Base-by-base conservation (phyloP, 1,140 invertebrate species). In the Euura lappo region DNA sequence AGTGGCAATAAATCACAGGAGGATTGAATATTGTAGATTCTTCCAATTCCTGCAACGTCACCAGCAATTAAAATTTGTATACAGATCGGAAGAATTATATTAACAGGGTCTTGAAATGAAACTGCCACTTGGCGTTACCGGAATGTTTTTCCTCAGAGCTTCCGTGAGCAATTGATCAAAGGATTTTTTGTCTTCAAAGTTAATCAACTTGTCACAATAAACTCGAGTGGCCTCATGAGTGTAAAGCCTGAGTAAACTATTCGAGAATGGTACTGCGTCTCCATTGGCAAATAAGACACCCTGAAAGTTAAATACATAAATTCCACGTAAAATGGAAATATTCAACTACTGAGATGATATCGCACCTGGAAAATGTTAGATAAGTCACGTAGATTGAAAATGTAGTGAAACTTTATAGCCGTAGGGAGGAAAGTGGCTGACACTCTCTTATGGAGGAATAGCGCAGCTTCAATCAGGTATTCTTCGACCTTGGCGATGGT, bases 361-460 rank as follows among this genome's bases (percentile, higher is more conserved):
- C 76, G 82, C 88, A 94, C 93, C 89, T 95, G 93, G 81, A 95
- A 96, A 72, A 96, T 94, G 84, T 98, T 98, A 2, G 96, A 95
- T 4, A 98, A 87, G 85, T 99, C 97, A 75, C 97, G 89, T 46
- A 99, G 87, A 86, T 98, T 99, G 85, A 98, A 98, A 68, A 95
- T 90, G 80, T 99, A 99, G 86, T 98, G 97, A 85, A 98, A 99
- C 85, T 98, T 98, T 47, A 96, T 90, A 6, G 96, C 97, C 0
- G 97, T 98, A 4, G 97, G 97, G 67, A 98, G 87, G 87, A 98
- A 98, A 0, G 90, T 91, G 2, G 90, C 79, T 0, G 91, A 83
- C 0, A 98, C 89, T 85, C 93, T 95, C n/a, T 89, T 86, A 81
- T 98, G 97, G 2, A 98, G 86, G 4, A 87, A 84, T 3, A 98